phyloP scores from a whole-genome alignment of 2,113 vertebrate genomes.

The Eclectus roratus region DNA sequence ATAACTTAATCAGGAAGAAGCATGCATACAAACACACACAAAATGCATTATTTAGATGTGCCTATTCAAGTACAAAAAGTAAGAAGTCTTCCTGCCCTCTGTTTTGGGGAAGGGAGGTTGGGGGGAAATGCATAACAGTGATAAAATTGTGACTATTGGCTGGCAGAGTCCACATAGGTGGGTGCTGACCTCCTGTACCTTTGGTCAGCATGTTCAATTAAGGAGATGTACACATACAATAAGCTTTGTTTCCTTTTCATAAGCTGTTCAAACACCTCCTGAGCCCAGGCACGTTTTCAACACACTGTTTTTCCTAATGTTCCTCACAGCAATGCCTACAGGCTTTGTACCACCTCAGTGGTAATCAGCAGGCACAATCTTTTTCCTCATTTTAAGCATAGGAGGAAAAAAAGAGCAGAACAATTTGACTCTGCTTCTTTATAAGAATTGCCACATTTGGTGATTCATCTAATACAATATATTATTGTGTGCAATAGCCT shows the following conservation, averaged over 20 bases:
- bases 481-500: background rate
- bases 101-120: background rate
- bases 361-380: background rate
- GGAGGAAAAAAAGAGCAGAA: background rate
- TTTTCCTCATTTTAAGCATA: background rate
- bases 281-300: background rate
- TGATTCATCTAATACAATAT: background rate
- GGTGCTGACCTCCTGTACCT: background rate
- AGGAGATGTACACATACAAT: background rate
- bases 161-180: background rate
- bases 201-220: background rate
- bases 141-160: background rate
- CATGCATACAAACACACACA: background rate
- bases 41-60: background rate
- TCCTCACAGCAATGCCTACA: background rate
- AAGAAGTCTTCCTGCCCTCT: background rate
- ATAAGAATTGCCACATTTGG: background rate
- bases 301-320: background rate
- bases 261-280: background rate
- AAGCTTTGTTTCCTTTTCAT: background rate
- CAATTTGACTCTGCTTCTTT: background rate
- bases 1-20: background rate
- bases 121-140: background rate
- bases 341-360: background rate
- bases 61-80: background rate